Conservation (phyloP, 92 coral and sea anemone genomes). For the Phymanthus crucifer region DNA sequence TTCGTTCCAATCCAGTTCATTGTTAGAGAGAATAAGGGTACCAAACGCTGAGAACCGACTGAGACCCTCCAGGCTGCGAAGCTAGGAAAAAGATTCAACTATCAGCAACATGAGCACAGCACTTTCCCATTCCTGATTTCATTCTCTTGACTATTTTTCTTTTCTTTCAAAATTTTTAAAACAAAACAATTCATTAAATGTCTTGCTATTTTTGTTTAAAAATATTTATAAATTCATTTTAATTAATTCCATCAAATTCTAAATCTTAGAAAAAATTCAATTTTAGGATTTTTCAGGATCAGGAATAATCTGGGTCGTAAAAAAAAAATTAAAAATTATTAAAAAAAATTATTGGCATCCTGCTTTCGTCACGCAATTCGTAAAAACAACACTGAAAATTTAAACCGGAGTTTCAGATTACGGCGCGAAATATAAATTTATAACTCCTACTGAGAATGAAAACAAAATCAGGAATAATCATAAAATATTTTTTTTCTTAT, state of each 20-base stretch:
- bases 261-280: not conserved
- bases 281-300: not conserved
- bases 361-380: not conserved
- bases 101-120: no score
- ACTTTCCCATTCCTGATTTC: no score
- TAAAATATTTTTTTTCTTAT: not conserved
- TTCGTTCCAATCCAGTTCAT: slow-evolving; percentile 89
- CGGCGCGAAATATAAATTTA: not conserved
- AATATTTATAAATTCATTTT: not conserved
- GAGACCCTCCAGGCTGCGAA: slow-evolving; percentile 79
- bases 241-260: not conserved
- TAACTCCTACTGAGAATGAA: not conserved
- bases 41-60: slow-evolving; percentile 84
- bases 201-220: not conserved
- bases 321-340: not conserved
- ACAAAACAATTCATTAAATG: not conserved
- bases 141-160: not conserved
- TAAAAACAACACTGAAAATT: not conserved
- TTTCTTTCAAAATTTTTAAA: not conserved
- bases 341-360: not conserved
- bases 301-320: not conserved
- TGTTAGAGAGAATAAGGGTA: slow-evolving; percentile 82
- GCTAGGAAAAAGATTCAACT: slow-evolving; percentile 30
- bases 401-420: not conserved
- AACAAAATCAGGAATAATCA: not conserved